Conservation (phyloP, 2,797 vertebrate species). For the Pampus argenteus region DNA sequence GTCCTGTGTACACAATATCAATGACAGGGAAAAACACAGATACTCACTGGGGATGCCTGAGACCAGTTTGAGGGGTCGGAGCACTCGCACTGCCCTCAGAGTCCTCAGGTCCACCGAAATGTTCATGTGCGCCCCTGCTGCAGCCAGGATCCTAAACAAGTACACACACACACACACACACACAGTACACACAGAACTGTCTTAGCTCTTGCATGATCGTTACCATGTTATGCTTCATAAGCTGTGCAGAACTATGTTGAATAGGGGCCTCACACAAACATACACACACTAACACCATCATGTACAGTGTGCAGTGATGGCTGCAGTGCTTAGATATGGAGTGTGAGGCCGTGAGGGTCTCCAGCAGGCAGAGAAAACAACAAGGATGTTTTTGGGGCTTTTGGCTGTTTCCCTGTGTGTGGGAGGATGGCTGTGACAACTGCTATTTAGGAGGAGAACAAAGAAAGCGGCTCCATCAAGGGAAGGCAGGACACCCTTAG, state of each 20-base stretch:
- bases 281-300: neutral
- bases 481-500: slow-evolving; percentile 62
- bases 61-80: slow-evolving; percentile 97
- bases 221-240: slow-evolving; percentile 37
- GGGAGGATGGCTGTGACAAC: slow-evolving; percentile 80
- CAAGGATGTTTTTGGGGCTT: slow-evolving; percentile 53
- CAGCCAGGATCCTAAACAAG: slow-evolving; percentile 92
- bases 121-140: slow-evolving; percentile 96
- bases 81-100: slow-evolving; percentile 94
- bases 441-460: slow-evolving; percentile 73
- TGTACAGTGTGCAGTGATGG: slow-evolving; percentile 15
- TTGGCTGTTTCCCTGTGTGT: slow-evolving; percentile 65
- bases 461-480: slow-evolving; percentile 59
- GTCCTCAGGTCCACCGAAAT: slow-evolving; percentile 97
- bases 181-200: slow-evolving; percentile 27
- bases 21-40: neutral
- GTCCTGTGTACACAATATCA: neutral
- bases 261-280: slow-evolving; percentile 20
- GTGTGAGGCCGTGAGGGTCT: slow-evolving; percentile 52
- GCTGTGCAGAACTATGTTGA: slow-evolving; percentile 4
- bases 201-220: slow-evolving; percentile 23
- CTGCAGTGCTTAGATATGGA: slow-evolving; percentile 62
- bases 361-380: slow-evolving; percentile 53
- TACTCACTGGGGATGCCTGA: slow-evolving; percentile 98
- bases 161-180: slow-evolving; percentile 45